Evolutionary conservation across 1,140 invertebrate genomes (phyloP).

Genomic region (Harpegnathos saltator): DNA sequence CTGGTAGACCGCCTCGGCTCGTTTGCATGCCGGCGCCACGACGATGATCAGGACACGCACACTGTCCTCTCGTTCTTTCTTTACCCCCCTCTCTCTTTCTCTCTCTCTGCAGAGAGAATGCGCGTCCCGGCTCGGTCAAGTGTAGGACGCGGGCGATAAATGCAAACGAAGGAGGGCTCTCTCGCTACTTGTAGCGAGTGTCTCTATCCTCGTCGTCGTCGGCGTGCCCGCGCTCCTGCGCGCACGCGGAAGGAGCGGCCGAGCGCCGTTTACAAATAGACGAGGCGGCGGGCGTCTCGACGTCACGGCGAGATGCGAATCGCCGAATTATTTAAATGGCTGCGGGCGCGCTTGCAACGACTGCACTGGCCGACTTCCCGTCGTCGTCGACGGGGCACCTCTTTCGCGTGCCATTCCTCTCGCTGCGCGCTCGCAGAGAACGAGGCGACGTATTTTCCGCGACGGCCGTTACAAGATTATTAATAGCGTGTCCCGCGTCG

Average conservation of each 20-base stretch:
- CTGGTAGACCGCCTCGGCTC: slow-evolving; percentile 43
- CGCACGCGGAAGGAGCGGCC: slow-evolving; percentile 12
- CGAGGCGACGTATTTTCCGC: background rate
- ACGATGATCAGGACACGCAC: slow-evolving; percentile 59
- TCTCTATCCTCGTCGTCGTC: no score
- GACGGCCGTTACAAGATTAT: slow-evolving; percentile 36
- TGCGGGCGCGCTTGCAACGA: no score
- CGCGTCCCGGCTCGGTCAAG: slow-evolving; percentile 53
- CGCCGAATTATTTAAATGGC: slow-evolving; percentile 57
- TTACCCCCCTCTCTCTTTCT: slow-evolving; percentile 4
- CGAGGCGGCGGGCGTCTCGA: background rate
- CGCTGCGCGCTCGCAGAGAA: background rate
- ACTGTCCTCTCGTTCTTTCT: slow-evolving; percentile 37
- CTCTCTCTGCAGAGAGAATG: background rate
- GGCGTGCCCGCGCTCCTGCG: slow-evolving; percentile 29
- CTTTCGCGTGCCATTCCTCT: background rate
- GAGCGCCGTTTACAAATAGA: slow-evolving; percentile 26
- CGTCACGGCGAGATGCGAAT: slow-evolving; percentile 29
- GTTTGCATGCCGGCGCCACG: slow-evolving; percentile 69
- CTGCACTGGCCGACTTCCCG: no score
- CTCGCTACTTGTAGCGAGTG: background rate
- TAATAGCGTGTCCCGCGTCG: slow-evolving; percentile 14
- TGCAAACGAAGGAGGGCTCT: slow-evolving; percentile 33
- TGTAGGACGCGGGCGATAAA: slow-evolving; percentile 66
- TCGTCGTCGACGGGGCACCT: no score